Evolutionary conservation across 2,888 invertebrate genomes (phyloP).

Genomic region (Latrodectus elegans): DNA sequence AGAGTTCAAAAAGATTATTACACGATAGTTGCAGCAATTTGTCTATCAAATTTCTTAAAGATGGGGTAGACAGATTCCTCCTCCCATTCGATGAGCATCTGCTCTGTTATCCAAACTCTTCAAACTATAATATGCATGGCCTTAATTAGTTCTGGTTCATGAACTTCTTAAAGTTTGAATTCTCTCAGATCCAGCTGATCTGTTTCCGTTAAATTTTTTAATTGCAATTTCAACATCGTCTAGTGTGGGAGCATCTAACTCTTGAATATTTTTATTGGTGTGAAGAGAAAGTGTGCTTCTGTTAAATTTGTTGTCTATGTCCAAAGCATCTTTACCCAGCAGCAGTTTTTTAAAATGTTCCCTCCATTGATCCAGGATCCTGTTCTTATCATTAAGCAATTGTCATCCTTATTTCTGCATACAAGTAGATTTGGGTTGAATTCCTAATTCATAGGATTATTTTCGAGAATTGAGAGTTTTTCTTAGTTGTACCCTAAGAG

Average conservation of each 20-base stretch:
- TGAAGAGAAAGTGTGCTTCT: not conserved
- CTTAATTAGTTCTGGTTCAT: not conserved
- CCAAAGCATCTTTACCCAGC: not conserved
- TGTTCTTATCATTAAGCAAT: not conserved
- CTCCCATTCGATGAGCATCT: conserved; percentile 12
- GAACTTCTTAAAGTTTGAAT: not conserved
- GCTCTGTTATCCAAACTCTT: not conserved
- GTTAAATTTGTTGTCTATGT: not conserved
- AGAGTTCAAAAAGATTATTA: not conserved
- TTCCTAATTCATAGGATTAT: no score
- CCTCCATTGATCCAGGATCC: not conserved
- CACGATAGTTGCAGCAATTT: not conserved
- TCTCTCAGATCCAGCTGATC: not conserved
- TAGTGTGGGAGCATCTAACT: not conserved
- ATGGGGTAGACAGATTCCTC: not conserved
- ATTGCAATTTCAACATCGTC: not conserved
- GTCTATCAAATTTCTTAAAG: not conserved
- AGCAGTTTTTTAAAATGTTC: not conserved
- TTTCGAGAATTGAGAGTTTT: not conserved
- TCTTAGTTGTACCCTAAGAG: not conserved
- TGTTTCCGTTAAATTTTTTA: not conserved
- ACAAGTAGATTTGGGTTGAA: not conserved
- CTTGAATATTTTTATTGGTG: not conserved
- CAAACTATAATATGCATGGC: conserved; percentile 3
- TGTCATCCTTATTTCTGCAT: not conserved